Conservation (phyloP, 2,797 vertebrate species). For the Enteromius paludinosus region DNA sequence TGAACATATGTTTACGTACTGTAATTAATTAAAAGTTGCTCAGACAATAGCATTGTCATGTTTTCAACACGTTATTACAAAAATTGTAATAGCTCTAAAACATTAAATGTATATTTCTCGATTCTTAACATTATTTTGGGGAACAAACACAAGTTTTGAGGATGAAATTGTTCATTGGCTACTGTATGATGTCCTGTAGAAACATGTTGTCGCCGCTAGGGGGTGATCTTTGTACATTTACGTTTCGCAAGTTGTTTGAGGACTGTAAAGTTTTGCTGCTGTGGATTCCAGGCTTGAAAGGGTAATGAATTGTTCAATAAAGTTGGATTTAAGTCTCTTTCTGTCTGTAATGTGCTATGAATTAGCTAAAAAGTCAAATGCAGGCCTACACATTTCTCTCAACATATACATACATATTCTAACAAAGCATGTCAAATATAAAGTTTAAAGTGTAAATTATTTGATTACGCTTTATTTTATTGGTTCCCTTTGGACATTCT, state of each 20-base stretch:
- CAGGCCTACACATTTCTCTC: background rate
- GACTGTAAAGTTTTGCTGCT: background rate
- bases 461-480: background rate
- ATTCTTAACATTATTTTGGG: background rate
- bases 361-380: background rate
- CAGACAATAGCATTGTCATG: background rate
- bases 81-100: background rate
- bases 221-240: slow-evolving; percentile 17
- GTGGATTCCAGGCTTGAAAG: background rate
- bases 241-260: background rate
- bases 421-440: background rate
- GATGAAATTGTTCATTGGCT: background rate
- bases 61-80: background rate
- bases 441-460: background rate
- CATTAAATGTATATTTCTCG: background rate
- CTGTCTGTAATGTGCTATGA: background rate
- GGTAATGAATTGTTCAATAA: slow-evolving; percentile 11
- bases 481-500: background rate
- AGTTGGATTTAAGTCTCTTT: background rate
- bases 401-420: background rate
- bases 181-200: background rate
- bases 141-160: background rate
- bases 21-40: background rate
- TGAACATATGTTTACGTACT: background rate
- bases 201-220: slow-evolving; percentile 3